Percentiles rank a stretch among this genome's conserved stretches.
Evolutionary conservation across 2,113 vertebrate genomes (phyloP).

Genomic region (Capricornis sumatraensis): DNA sequence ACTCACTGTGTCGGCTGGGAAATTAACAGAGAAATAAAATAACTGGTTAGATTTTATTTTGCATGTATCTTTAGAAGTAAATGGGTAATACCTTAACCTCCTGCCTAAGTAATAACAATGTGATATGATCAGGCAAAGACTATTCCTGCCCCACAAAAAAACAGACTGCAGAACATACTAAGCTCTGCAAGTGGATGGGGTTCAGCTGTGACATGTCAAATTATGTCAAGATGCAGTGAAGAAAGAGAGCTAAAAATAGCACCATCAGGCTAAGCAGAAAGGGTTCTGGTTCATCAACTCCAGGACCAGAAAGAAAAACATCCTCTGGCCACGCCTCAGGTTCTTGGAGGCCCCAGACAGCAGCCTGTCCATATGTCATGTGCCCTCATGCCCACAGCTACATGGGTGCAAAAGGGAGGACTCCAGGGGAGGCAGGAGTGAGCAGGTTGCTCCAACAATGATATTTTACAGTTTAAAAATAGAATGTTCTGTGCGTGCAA

Average conservation of each 20-base stretch:
- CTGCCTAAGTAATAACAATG: not conserved
- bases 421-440: not conserved
- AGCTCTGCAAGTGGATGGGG: not conserved
- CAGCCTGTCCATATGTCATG: not conserved
- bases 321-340: not conserved
- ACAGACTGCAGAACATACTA: not conserved
- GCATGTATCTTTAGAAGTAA: not conserved
- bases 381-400: not conserved
- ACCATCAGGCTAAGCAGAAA: not conserved
- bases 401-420: fast-evolving
- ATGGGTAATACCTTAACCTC: not conserved
- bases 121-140: not conserved
- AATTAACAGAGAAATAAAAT: not conserved
- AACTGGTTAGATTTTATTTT: not conserved
- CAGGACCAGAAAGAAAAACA: not conserved
- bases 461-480: not conserved
- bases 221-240: slow-evolving; percentile 36
- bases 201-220: slow-evolving; percentile 50
- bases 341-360: not conserved
- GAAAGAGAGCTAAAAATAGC: slow-evolving; percentile 58
- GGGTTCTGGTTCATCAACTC: not conserved
- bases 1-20: not conserved
- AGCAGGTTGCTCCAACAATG: not conserved
- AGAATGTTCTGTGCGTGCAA: not conserved
- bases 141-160: not conserved